phyloP scores from a whole-genome alignment of 1,140 invertebrate species.

The Aphelenchoides avenae region DNA sequence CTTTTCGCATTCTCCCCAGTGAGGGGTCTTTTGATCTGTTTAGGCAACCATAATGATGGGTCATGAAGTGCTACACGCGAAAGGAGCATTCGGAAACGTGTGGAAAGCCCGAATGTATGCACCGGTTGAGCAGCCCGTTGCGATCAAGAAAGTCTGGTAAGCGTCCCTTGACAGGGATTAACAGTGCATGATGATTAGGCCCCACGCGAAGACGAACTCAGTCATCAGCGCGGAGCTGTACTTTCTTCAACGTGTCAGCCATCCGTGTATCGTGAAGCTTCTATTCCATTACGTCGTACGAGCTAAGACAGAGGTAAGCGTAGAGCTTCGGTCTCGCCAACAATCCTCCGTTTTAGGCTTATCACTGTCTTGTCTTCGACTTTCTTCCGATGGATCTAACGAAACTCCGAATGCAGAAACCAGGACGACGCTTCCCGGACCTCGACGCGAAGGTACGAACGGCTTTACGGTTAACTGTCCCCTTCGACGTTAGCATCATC shows the following conservation, averaged over 20 bases:
- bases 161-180: background rate
- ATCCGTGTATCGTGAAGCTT: slow-evolving; percentile 11
- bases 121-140: slow-evolving; percentile 2
- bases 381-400: slow-evolving; percentile 23
- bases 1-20: background rate
- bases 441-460: slow-evolving; percentile 30
- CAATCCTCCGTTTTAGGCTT: slow-evolving; percentile 1
- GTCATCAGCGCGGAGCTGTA: background rate
- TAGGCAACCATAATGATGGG: slow-evolving; percentile 5
- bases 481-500: too few relatives aligned
- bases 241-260: background rate
- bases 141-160: slow-evolving; percentile 28
- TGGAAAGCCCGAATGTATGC: slow-evolving; percentile 4
- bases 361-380: slow-evolving; percentile 25
- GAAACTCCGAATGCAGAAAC: slow-evolving; percentile 9
- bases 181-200: background rate
- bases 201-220: background rate
- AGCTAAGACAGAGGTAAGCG: background rate
- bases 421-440: slow-evolving; percentile 17
- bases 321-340: background rate
- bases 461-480: too few relatives aligned
- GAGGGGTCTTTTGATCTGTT: background rate
- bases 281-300: slow-evolving; percentile 1
- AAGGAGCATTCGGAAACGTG: slow-evolving; percentile 24
- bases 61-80: slow-evolving; percentile 22